A percentile compares a stretch with the other conserved stretches of the same genome.
phyloP scores from a whole-genome alignment of 2,113 vertebrate species.

The Gymnarchus niloticus region DNA sequence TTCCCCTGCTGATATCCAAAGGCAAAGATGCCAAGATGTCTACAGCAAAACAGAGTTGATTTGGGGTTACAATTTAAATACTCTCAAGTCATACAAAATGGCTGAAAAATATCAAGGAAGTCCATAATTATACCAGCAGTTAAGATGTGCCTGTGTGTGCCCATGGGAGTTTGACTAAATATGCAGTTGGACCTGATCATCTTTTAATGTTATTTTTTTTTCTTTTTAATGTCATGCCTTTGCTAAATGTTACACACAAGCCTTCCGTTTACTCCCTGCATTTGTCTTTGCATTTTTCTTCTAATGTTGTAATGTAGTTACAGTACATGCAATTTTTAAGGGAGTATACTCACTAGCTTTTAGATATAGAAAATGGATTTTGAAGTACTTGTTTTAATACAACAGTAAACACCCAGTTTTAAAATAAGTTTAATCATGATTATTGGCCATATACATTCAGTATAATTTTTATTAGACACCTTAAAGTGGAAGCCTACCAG shows the following conservation, averaged over 20 bases:
- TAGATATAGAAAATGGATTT: neutral
- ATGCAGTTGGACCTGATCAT: neutral
- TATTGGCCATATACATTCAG: accelerated
- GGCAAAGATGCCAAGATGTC: neutral
- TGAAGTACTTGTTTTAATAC: neutral
- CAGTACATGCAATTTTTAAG: neutral
- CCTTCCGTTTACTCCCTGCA: neutral
- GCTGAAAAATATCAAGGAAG: neutral
- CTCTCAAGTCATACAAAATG: neutral
- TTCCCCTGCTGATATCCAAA: neutral
- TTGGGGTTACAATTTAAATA: neutral
- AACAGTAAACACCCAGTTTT: neutral
- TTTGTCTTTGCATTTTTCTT: neutral
- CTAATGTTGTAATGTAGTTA: neutral
- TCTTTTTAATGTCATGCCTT: neutral
- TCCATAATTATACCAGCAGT: neutral
- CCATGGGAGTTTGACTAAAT: neutral
- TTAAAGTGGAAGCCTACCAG: neutral
- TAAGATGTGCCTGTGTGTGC: neutral
- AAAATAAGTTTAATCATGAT: neutral
- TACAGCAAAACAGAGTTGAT: neutral
- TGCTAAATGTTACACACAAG: neutral
- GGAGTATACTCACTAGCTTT: no score
- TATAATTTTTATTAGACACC: neutral
- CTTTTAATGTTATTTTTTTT: neutral